Base-by-base conservation (phyloP, 1,140 invertebrate species). In the Amphibalanus amphitrite region DNA sequence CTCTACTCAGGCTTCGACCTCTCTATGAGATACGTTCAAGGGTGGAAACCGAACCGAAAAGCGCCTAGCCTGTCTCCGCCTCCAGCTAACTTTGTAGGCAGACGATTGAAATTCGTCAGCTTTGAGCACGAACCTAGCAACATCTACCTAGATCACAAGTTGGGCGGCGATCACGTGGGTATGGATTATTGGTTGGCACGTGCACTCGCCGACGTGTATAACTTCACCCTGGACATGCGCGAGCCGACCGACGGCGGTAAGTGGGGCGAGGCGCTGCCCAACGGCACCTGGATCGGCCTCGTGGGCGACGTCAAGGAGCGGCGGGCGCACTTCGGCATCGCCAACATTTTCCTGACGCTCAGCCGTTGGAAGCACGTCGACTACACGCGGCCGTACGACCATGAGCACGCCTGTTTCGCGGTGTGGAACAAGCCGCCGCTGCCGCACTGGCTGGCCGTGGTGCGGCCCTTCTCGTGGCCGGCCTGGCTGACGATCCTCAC, bases 201-300 rank as follows among this genome's bases (percentile, higher is more conserved):
- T 40, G 71, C 74, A 25, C 69, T 76, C 33, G 59, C 75, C 23
- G 70, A 74, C 23, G 67, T 69, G 6, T 71, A 75, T 10, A 74
- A 76, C 68, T 75, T 77, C 69, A 47, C 67, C 0, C 71, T 74
- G 38, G 70, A 73, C 59, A 75, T 77, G 59, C 33, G 69, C 38
- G 71, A 71, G 25, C 74, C 75, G n/a, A 72, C 71, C 3, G 74
- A 75, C 29, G 74, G 73, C 47, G 71, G 64, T 10, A 76, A 76
- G 72, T 77, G 76, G 76, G 76, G 76, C 17, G 71, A 72, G 6
- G 69, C 71, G 33, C 33, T 76, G 67, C 70, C 67, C 0, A 75
- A 77, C 68, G 76, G 76, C 3, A 72, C 74, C 1, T 77, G 75
- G 74, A 73, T 74, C 28, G 76, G 76, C 4, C 72, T 77, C 20